Base-by-base conservation (phyloP, 2,113 vertebrate genomes). In the Pterocles burchelli region DNA sequence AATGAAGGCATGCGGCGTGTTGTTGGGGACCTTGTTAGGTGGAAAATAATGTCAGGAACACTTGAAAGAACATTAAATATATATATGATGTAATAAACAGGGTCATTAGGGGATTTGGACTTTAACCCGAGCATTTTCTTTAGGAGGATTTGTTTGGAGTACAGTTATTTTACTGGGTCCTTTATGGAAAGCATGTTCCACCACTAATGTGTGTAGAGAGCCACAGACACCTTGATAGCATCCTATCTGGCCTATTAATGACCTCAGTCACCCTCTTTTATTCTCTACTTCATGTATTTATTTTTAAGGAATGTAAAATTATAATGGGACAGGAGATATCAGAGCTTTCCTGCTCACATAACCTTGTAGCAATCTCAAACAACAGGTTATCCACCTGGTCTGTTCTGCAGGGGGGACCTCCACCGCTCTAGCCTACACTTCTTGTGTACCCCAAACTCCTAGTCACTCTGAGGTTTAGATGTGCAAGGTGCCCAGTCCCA, bases 1-100 rank as follows among this genome's bases (percentile, higher is more conserved):
- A 15, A 25, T 26, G 28, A 77, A 82, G 54, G 67, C 2, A 1
- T 2, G 24, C 0, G 0, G 61, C 1, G 3, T 36, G 59, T 14
- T 78, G 54, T 45, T 54, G 11, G 52, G 54, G 57, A 17, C n/a
- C 58, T 79, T 6, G 0, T 57, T 80, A 58, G 72, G 41, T 43
- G 38, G 43, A 62, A 88, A 86, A 71, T 36, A 62, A 31, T 1
- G 4, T 31, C 59, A 58, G 31, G 36, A 88, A 74, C 31, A 55
- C 57, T 41, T 83, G 75, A 92, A 91, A 74, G 61, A 90, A 29
- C 20, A 26, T 29, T 31, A 66, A 73, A 89, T 57, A 62, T 61
- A 34, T 46, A 88, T 49, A n/a, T 33, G 65, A 92, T 66, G 54
- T 55, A 41, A 83, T 91, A 84, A 36, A 3, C 12, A 58, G 38